Evolutionary conservation across 2,888 invertebrate species (phyloP).

Genomic region (Erannis defoliaria): DNA sequence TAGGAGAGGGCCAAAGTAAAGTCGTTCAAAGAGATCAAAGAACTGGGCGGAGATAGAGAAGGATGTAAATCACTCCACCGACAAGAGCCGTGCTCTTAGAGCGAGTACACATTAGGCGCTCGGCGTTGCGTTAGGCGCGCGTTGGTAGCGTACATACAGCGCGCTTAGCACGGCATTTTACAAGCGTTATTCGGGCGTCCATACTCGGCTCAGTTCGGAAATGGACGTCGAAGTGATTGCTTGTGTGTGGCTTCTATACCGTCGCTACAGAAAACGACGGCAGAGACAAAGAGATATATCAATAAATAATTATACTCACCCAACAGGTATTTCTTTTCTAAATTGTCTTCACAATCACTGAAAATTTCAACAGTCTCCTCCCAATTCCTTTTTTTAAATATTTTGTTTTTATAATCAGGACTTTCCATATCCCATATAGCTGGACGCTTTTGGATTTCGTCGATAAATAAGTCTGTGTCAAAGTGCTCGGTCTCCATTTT

Average conservation of each 20-base stretch:
- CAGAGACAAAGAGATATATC: constrained; percentile 14
- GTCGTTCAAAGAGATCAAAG: no score
- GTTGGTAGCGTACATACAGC: neutral
- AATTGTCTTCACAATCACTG: neutral
- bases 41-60: no score
- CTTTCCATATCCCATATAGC: constrained; percentile 14
- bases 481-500: constrained; percentile 16
- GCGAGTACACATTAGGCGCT: neutral
- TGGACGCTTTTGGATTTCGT: constrained; percentile 16
- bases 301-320: constrained; percentile 3
- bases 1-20: no score
- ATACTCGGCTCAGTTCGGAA: constrained; percentile 38
- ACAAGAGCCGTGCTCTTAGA: no score
- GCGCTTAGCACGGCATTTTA: neutral
- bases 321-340: constrained; percentile 22
- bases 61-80: no score
- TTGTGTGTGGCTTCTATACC: constrained; percentile 36
- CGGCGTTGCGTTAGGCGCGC: no score
- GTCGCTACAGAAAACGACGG: constrained; percentile 39
- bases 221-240: constrained; percentile 42
- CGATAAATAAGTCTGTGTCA: constrained; percentile 10
- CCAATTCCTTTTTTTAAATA: no score
- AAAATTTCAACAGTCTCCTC: neutral
- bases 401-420: neutral
- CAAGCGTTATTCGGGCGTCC: no score